Evolutionary conservation across 30 jellyfish, hydroid and myxozoan genomes (phyloP).

Genomic region (Catostylus mosaicus): DNA sequence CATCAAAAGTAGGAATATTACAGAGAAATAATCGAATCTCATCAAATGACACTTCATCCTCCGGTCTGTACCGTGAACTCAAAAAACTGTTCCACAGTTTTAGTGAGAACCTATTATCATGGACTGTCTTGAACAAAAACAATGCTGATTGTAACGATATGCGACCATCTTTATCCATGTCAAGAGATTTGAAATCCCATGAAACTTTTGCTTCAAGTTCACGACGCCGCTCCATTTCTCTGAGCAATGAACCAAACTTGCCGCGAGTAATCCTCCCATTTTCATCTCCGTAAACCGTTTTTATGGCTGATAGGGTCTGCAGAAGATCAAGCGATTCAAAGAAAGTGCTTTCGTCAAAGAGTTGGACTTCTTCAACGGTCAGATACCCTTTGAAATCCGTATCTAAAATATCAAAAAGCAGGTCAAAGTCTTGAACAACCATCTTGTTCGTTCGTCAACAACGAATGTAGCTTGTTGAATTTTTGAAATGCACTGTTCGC

Average conservation of each 20-base stretch:
- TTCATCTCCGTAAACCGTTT: conserved; percentile 65
- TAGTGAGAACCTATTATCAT: conserved; percentile 67
- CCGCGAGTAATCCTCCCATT: conserved; percentile 60
- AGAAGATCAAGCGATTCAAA: conserved; percentile 70
- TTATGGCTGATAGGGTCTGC: conserved; percentile 76
- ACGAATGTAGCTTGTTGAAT: too few species aligned
- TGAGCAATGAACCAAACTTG: conserved; percentile 49
- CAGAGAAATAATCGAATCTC: conserved; percentile 75
- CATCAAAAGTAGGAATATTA: conserved; percentile 69
- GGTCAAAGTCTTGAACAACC: conserved; percentile 85
- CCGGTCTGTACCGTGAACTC: conserved; percentile 77
- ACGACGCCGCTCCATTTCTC: conserved; percentile 87
- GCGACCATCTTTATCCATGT: conserved; percentile 77
- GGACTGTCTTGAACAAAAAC: conserved; percentile 85
- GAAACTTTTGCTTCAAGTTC: conserved; percentile 72
- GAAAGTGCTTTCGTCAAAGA: conserved; percentile 78
- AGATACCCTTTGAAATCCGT: conserved; percentile 72
- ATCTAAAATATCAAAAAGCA: conserved; percentile 80
- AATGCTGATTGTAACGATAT: conserved; percentile 84
- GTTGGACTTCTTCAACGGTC: conserved; percentile 70
- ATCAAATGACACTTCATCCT: conserved; percentile 76
- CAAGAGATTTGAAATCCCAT: conserved; percentile 93
- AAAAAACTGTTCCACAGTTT: conserved; percentile 79
- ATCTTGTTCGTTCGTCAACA: conserved; percentile 23
- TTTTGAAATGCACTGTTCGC: too few species aligned